Evolutionary conservation across 2,797 vertebrate species (phyloP).

Genomic region (Coreius guichenoti): DNA sequence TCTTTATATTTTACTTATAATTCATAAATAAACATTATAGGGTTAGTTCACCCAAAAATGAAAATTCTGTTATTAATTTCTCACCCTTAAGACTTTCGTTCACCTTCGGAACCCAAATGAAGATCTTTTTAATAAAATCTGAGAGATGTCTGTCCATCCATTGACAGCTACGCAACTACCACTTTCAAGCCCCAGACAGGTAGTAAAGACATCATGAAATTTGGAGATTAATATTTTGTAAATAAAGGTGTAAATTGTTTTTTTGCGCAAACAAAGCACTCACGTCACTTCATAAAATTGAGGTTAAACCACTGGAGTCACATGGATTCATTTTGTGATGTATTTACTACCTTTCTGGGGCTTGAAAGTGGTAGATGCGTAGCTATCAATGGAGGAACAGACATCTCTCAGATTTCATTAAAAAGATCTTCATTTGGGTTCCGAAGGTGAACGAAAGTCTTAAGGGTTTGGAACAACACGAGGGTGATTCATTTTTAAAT

Average conservation of each 20-base stretch:
- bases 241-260: not conserved
- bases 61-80: too few species aligned
- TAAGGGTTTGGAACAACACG: not conserved
- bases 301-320: not conserved
- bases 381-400: not conserved
- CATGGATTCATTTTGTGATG: not conserved
- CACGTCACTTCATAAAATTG: rapidly evolving
- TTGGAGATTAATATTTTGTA: not conserved
- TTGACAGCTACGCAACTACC: not conserved
- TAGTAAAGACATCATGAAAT: not conserved
- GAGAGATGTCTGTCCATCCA: not conserved
- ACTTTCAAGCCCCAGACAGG: not conserved
- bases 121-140: not conserved
- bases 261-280: not conserved
- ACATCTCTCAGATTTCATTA: too few species aligned
- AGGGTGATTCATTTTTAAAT: too few species aligned
- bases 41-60: too few species aligned
- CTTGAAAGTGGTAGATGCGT: not conserved
- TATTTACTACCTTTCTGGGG: not conserved
- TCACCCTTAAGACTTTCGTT: not conserved
- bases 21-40: not conserved
- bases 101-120: not conserved
- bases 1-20: not conserved
- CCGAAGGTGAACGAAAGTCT: too few species aligned
- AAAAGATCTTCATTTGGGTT: too few species aligned